Evolutionary conservation across 2,797 vertebrate species (phyloP), one percentile per base, ranked within the genome.

Genomic region (Craterocephalus amniculus): DNA sequence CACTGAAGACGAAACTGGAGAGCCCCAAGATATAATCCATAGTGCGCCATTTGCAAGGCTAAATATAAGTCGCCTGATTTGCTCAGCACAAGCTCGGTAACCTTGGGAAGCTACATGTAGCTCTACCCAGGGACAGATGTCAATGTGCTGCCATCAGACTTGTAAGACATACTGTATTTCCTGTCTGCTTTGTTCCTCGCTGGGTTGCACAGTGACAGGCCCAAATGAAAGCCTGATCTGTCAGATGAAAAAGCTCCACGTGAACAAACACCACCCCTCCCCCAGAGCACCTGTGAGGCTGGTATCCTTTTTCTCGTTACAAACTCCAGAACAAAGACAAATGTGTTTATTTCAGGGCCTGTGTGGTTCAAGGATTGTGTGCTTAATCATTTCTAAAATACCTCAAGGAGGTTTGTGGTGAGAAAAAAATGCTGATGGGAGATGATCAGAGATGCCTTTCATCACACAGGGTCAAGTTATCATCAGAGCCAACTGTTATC

Each of bases 1-100:
- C 86, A 82, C 86, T 81, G 87, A 94, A 95, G 91, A 93, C 85
- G 94, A 95, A 95, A 95, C 90, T 75, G 63, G 94, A 95, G 93
- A 94, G 76, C 79, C 79, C 82, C 74, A 90, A 93, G 92, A 93
- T 87, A 93, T 94, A 94, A 94, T 94, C 93, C 92, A 91, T 81
- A 90, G 84, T 55, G 65, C 84, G 72, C 91, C 91, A 91, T 92
- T 91, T 90, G 88, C 90, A 85, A 83, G 83, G 93, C 94, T 95
- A 95, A 93, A 94, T 95, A 94, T 95, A 95, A 93, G 84, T 88
- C 22, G 72, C 84, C 89, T 88, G 89, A 86, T 93, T 91, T 89
- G 89, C 87, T 89, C 80, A 84, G 90, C 81, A 72, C 59, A 51
- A 70, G 85, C 86, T 87, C 71, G 75, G 87, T 92, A 93, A 93